These are phyloP conservation scores for Spinibarbus caldwelli DNA, from an alignment of 2,797 vertebrate genomes.

Conservation along the genomic window DNA sequence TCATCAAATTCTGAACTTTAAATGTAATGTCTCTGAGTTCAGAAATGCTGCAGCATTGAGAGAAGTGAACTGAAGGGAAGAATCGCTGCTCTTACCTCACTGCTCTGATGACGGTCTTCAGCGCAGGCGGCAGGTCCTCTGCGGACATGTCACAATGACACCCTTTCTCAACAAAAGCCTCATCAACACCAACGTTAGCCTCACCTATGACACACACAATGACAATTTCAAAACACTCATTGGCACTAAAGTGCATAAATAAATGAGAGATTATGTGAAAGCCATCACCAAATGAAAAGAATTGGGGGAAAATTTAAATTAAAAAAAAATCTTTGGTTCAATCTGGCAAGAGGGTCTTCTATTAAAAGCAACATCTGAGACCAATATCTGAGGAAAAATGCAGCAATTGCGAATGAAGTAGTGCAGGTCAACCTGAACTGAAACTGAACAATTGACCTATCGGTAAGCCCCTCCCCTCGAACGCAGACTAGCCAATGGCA, in stretches of 20 bases:
- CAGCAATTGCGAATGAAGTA: not conserved
- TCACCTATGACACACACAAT: constrained; percentile 79
- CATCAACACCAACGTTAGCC: constrained; percentile 85
- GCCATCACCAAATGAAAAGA: not conserved
- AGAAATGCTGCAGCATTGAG: not conserved
- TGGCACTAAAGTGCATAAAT: not conserved
- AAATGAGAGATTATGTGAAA: not conserved
- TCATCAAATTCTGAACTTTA: not conserved
- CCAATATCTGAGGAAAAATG: not conserved
- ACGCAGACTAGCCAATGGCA: too few species aligned
- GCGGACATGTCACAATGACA: constrained; percentile 95
- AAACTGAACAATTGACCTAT: not conserved
- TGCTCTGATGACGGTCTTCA: constrained; percentile 95
- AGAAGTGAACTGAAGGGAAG: not conserved
- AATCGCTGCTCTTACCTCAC: constrained; percentile 84
- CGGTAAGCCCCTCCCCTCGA: too few species aligned
- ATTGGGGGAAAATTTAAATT: not conserved
- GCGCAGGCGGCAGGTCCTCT: constrained; percentile 92
- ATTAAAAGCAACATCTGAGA: not conserved
- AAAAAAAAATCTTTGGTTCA: not conserved
- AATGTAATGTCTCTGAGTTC: not conserved
- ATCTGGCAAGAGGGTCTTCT: not conserved
- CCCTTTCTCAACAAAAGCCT: constrained; percentile 90
- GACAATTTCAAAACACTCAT: not conserved
- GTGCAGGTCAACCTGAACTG: not conserved